These are phyloP conservation scores for Enoplosus armatus DNA, from an alignment of 2,797 vertebrate genomes.

Conservation along the genomic window DNA sequence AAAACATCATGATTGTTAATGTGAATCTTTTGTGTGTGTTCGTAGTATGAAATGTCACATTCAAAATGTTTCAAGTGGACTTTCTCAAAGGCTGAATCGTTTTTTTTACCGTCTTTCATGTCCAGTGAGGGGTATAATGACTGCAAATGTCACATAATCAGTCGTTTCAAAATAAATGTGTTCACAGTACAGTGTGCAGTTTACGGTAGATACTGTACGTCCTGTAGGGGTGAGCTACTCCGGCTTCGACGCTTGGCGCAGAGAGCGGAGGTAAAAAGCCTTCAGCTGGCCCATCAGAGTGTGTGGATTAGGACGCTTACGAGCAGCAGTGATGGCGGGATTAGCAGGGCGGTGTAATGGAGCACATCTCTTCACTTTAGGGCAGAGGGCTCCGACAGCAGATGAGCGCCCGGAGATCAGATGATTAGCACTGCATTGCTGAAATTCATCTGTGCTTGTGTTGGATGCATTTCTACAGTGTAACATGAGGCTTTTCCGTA, in stretches of 20 bases:
- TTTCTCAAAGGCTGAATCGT: not conserved
- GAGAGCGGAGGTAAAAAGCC: conserved; percentile 64
- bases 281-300: conserved; percentile 50
- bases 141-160: not conserved
- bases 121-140: not conserved
- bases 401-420: conserved; percentile 59
- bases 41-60: not conserved
- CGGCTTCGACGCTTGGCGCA: conserved; percentile 16
- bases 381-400: conserved; percentile 42
- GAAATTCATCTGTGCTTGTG: conserved; percentile 30
- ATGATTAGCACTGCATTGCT: conserved; percentile 61
- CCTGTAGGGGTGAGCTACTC: conserved; percentile 6
- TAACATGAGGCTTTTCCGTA: conserved; percentile 29
- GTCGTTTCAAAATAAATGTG: not conserved
- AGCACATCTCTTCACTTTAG: conserved; percentile 69
- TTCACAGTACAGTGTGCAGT: not conserved
- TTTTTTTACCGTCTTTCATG: not conserved
- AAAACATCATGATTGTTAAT: not conserved
- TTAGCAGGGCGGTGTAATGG: conserved; percentile 72
- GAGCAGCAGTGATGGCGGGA: conserved; percentile 67
- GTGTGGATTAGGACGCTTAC: conserved; percentile 67
- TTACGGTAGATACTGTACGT: conserved; percentile 7
- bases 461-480: conserved; percentile 21
- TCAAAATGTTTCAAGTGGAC: no score
- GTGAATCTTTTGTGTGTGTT: not conserved